Percentiles rank a stretch among this genome's conserved stretches.
These are phyloP conservation scores for Sardina pilchardus DNA, from an alignment of 2,113 vertebrate genomes.

Conservation along the genomic window DNA sequence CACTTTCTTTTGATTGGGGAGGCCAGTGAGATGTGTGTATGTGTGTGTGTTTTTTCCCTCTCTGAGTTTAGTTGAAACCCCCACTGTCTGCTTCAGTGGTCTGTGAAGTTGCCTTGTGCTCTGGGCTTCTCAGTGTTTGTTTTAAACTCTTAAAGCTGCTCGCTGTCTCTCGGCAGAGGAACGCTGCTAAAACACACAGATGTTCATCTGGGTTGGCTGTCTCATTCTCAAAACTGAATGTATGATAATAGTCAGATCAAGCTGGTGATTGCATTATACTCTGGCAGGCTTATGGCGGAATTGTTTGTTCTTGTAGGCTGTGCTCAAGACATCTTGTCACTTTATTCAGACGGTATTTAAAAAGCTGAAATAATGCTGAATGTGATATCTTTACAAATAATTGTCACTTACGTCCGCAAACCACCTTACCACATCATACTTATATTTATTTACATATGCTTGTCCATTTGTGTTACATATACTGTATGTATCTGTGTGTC, in stretches of 20 bases:
- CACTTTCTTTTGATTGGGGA: background rate
- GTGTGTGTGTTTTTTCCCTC: background rate
- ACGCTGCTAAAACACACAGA: background rate
- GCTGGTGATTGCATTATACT: background rate
- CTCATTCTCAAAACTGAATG: background rate
- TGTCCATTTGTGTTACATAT: too few species aligned
- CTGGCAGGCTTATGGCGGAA: background rate
- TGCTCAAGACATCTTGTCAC: background rate
- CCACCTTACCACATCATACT: too few species aligned
- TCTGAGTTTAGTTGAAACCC: background rate
- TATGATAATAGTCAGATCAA: background rate
- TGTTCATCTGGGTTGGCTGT: background rate
- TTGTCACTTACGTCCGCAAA: background rate
- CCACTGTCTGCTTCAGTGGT: background rate
- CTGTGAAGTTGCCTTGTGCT: constrained; percentile 13
- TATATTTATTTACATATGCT: too few species aligned
- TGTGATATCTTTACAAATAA: background rate
- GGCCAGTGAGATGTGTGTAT: background rate
- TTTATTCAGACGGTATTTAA: background rate
- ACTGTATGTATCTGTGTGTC: background rate
- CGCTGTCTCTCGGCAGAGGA: background rate
- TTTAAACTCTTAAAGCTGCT: background rate
- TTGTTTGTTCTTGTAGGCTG: background rate
- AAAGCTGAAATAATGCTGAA: background rate
- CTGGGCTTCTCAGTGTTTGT: background rate